Base-by-base conservation (phyloP, 1,140 invertebrate species). In the Drosophila ercepeae region DNA sequence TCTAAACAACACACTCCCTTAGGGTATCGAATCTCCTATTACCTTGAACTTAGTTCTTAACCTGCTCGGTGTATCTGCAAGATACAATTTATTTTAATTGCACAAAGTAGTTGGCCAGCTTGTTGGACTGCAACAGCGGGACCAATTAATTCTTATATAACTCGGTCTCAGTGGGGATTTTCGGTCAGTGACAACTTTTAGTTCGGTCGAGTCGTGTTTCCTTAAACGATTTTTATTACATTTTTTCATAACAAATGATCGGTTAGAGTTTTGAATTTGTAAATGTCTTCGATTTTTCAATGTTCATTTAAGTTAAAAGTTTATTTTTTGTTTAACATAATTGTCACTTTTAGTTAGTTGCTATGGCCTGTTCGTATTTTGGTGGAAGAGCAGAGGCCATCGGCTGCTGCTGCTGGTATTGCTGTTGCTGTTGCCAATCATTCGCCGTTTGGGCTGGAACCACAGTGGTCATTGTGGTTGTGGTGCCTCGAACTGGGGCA, bases 61-160 rank as follows among this genome's bases (percentile, higher is more conserved):
- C 48, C 23, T 57, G 44, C 51, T 16, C 6, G 46, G 69, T 81
- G 73, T 86, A 78, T 82, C 77, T 88, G 82, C 70, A 75, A 64
- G 77, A 67, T 75, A 88, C 82, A 88, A 88, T 88, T 88, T 88
- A 83, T 88, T 88, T 88, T 88, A 88, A 88, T 88, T 88, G 82
- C 77, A 60, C 82, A 82, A 88, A 79, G 76, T 79, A 86, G 82
- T 86, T 86, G 82, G 82, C 76, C 74, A 77, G 69, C 63, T 75
- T 86, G 72, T 74, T 71, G 63, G 68, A 71, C 27, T 44, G 55
- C 57, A 36, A 11, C 54, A 58, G 19, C 44, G 25, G 69, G 53
- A 60, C 82, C 82, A 88, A 88, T 88, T 88, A 88, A 88, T 88
- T 88, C 76, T 77, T 74, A 88, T 88, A 77, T 78, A 82, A 82